Percentiles rank a stretch among this genome's conserved stretches.
phyloP scores from a whole-genome alignment of 2,797 vertebrate species.

The Trematomus bernacchii region DNA sequence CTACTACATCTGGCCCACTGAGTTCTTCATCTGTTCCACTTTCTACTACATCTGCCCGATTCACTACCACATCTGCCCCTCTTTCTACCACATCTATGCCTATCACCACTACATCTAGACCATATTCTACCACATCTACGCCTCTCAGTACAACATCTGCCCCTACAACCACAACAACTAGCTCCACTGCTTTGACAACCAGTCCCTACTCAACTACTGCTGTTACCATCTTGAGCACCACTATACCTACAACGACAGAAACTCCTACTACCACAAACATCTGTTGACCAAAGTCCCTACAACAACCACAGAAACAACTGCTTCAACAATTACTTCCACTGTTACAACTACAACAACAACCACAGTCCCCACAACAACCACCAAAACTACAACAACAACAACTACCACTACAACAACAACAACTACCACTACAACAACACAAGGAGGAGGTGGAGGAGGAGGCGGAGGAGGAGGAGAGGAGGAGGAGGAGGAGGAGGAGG shows the following conservation, averaged over 20 bases:
- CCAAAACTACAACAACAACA: neutral
- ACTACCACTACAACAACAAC: neutral
- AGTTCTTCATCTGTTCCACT: neutral
- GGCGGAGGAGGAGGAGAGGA: no score
- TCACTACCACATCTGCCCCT: no score
- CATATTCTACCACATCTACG: neutral
- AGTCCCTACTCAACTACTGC: neutral
- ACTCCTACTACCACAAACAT: neutral
- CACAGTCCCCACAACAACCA: neutral
- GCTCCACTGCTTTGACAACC: neutral
- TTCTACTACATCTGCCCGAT: no score
- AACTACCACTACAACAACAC: neutral
- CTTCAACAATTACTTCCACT: no score
- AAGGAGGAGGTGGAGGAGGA: neutral
- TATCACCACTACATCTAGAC: neutral
- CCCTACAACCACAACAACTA: neutral
- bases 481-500: no score
- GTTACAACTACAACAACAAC: neutral
- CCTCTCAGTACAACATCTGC: neutral
- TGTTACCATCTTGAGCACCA: neutral
- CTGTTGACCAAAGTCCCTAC: no score
- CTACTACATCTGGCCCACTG: no score
- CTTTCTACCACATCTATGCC: neutral
- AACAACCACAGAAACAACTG: no score
- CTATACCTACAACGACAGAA: neutral